Percentiles rank a stretch among this genome's conserved stretches.
These are phyloP conservation scores for Idaea straminata DNA, from an alignment of 2,888 invertebrate species.

Conservation along the genomic window DNA sequence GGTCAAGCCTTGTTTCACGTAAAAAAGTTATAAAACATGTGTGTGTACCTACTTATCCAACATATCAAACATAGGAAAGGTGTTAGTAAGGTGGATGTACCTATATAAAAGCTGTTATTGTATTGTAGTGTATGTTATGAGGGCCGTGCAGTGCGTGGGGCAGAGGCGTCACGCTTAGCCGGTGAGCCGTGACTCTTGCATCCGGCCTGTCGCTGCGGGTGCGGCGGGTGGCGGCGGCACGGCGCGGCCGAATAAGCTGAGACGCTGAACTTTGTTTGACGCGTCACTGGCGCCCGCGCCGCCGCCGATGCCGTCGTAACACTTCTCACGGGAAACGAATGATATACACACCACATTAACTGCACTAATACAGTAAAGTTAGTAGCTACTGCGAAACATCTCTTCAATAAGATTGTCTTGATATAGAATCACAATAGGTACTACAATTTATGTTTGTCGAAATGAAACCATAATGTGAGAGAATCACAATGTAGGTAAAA, in stretches of 20 bases:
- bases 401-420: not conserved
- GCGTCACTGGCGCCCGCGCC: not conserved
- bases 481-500: not conserved
- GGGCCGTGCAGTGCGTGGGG: slow-evolving; percentile 40
- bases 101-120: not conserved
- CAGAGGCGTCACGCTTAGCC: slow-evolving; percentile 66
- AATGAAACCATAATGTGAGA: not conserved
- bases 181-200: slow-evolving; percentile 66
- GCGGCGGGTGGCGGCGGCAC: not conserved
- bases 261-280: not conserved
- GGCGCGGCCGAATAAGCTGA: not conserved
- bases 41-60: not conserved
- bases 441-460: not conserved
- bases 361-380: not conserved
- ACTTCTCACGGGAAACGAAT: not conserved
- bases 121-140: not conserved
- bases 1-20: too few relatives aligned
- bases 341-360: not conserved
- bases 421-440: not conserved
- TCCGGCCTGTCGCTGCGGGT: slow-evolving; percentile 55
- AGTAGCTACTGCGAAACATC: not conserved
- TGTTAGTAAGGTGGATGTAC: not conserved
- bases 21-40: not conserved
- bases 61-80: not conserved
- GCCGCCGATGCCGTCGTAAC: not conserved